Percentiles rank a stretch among this genome's conserved stretches.
Evolutionary conservation across 2,888 invertebrate species (phyloP).

Genomic region (Thyatira batis): DNA sequence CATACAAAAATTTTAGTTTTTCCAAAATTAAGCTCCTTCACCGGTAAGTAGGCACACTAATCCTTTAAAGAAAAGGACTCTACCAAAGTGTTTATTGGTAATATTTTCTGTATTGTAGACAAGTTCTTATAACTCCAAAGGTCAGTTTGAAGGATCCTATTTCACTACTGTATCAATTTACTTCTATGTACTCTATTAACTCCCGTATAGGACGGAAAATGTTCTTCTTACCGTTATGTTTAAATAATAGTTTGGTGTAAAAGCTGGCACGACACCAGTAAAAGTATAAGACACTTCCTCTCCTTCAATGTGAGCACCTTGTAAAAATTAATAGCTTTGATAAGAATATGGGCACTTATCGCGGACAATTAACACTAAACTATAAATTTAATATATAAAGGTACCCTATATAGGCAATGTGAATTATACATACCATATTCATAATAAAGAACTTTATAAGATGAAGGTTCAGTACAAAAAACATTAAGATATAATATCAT

Average conservation of each 20-base stretch:
- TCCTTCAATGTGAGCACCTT: constrained; percentile 26
- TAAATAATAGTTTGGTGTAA: constrained; percentile 31
- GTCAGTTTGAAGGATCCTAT: not conserved
- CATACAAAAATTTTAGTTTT: not conserved
- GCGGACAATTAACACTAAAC: no score
- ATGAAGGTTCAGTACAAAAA: not conserved
- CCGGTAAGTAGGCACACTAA: no score
- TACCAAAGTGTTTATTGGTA: no score
- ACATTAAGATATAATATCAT: not conserved
- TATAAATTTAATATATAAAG: not conserved
- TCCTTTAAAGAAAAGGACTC: no score
- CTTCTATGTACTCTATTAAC: no score
- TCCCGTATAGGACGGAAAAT: no score
- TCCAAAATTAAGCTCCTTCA: not conserved
- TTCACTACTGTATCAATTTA: no score
- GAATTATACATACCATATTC: constrained; percentile 36
- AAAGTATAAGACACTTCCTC: constrained; percentile 27
- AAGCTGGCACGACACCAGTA: constrained; percentile 28
- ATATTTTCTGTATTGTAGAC: no score
- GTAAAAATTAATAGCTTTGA: constrained; percentile 8
- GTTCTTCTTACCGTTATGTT: constrained; percentile 30
- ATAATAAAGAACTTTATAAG: constrained; percentile 13
- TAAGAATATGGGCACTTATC: no score
- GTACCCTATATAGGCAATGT: no score
- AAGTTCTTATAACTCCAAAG: no score